Evolutionary conservation across 1,140 invertebrate species (phyloP), one percentile per base, ranked within the genome.

Genomic region (Euborellia annulipes): DNA sequence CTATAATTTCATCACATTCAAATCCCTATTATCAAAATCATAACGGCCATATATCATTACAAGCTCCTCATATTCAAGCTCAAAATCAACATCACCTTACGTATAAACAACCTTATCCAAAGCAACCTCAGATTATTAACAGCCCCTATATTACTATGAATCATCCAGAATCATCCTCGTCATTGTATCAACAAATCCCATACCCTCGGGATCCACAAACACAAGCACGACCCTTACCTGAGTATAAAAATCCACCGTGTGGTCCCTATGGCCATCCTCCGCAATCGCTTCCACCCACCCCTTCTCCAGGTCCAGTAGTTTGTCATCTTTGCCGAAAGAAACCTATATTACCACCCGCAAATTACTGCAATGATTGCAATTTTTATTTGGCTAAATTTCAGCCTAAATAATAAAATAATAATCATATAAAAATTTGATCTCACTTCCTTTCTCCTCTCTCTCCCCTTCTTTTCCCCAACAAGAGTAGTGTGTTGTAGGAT

Each of bases 361-460:
- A 82, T 27, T 91, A 90, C 59, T 92, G 87, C 63, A 69, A 77
- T 13, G 85, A 90, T 60, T 92, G 87, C 63, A 83, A 89, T 57
- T 89, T 83, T 68, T 92, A 92, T 56, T 83, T 92, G 81, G 85
- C 85, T 22, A 72, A 82, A 53, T 88, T 87, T 57, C 76, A 78
- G 54, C 77, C 75, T 7, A 72, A 67, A 52, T 14, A 34, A n/a
- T 48, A 32, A 45, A 22, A 2, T 18, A n/a, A n/a, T n/a, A n/a
- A n/a, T n/a, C n/a, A n/a, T n/a, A n/a, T n/a, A n/a, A n/a, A n/a
- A n/a, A n/a, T n/a, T n/a, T n/a, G n/a, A n/a, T n/a, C n/a, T n/a
- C n/a, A n/a, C n/a, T n/a, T n/a, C n/a, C n/a, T n/a, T n/a, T n/a
- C n/a, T n/a, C n/a, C n/a, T n/a, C n/a, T n/a, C n/a, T n/a, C n/a